Evolutionary conservation across 1,140 invertebrate species (phyloP).

Genomic region (Drosophila punjabiensis): DNA sequence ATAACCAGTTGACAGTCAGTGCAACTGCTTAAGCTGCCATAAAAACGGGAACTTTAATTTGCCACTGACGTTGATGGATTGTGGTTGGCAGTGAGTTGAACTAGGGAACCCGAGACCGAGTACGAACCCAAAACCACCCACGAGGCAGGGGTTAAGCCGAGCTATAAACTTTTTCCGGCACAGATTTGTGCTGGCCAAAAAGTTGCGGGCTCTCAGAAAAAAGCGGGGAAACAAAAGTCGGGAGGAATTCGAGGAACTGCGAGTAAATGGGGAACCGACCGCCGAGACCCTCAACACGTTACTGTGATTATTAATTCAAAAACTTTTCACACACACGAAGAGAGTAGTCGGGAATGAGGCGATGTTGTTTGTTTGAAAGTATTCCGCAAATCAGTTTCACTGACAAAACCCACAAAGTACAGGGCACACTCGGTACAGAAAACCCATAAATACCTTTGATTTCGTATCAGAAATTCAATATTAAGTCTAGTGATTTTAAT

Average conservation of each 20-base stretch:
- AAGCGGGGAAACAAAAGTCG: background rate
- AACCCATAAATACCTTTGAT: background rate
- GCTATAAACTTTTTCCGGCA: conserved; percentile 46
- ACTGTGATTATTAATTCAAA: conserved; percentile 64
- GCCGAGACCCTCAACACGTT: conserved; percentile 51
- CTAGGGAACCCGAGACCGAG: conserved; percentile 1
- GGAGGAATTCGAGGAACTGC: conserved; percentile 11
- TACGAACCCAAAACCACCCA: conserved; percentile 21
- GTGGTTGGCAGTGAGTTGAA: conserved; percentile 32
- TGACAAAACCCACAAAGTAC: conserved; percentile 20
- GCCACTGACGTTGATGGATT: conserved; percentile 60
- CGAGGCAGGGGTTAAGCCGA: conserved; percentile 39
- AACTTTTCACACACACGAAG: conserved; percentile 54
- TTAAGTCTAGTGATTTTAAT: background rate
- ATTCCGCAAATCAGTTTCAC: conserved; percentile 12
- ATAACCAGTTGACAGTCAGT: conserved; percentile 39
- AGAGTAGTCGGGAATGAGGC: background rate
- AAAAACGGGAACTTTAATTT: conserved; percentile 48
- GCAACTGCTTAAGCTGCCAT: conserved; percentile 49
- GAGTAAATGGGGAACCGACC: conserved; percentile 10
- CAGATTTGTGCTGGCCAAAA: conserved; percentile 47
- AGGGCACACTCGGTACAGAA: background rate
- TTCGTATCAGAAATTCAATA: background rate
- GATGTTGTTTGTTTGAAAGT: conserved; percentile 8
- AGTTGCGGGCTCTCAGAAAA: conserved; percentile 30